Evolutionary conservation across 2,113 vertebrate genomes (phyloP).

Genomic region (Petrocephalus microphthalmus): DNA sequence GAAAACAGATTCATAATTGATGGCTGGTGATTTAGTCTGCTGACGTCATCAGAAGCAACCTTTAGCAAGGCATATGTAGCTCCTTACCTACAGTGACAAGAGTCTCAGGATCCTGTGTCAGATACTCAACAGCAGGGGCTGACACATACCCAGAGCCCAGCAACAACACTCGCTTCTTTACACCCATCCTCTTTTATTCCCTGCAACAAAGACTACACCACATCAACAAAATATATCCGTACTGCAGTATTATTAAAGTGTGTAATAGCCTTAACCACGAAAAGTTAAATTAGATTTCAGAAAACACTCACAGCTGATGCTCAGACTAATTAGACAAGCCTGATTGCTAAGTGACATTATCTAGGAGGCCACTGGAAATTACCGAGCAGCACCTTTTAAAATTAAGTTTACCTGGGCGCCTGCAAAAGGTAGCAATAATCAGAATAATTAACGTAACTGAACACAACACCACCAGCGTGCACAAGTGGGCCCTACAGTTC

Average conservation of each 20-base stretch:
- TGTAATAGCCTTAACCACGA: neutral
- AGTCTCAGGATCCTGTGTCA: conserved; percentile 69
- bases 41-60: neutral
- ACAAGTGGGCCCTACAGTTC: conserved; percentile 12
- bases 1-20: neutral
- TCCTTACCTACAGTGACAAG: conserved; percentile 84
- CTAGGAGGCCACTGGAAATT: neutral
- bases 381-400: conserved; percentile 18
- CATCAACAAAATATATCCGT: neutral
- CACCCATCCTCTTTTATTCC: conserved; percentile 56
- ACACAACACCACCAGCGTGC: conserved; percentile 34
- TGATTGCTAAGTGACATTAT: neutral
- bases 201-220: neutral
- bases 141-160: conserved; percentile 91
- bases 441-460: conserved; percentile 45
- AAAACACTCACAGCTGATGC: neutral
- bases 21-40: neutral
- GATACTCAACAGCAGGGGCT: conserved; percentile 81
- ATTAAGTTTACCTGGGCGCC: conserved; percentile 25
- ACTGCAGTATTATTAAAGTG: neutral
- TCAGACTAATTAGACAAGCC: neutral
- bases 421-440: conserved; percentile 31
- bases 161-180: conserved; percentile 78
- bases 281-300: neutral
- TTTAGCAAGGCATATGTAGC: neutral